phyloP scores from a whole-genome alignment of 2,797 vertebrate species.

The Nothura maculosa region DNA sequence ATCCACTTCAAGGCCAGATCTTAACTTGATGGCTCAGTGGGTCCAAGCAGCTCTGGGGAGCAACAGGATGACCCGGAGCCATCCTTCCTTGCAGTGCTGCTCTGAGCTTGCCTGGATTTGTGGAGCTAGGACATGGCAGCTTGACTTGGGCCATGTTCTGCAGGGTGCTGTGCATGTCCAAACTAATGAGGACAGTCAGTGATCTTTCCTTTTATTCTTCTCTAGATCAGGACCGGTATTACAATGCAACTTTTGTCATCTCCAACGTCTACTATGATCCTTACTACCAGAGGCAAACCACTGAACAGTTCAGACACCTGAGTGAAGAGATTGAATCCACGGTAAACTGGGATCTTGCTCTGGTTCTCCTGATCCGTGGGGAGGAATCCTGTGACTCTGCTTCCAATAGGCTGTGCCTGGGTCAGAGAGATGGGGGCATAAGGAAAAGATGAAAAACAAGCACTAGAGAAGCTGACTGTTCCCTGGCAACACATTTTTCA shows the following conservation, averaged over 20 bases:
- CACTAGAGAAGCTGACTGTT: neutral
- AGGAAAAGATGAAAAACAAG: neutral
- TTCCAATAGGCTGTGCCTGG: neutral
- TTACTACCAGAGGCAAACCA: constrained; percentile 70
- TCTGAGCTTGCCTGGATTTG: neutral
- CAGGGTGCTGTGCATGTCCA: neutral
- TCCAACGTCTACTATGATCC: constrained; percentile 62
- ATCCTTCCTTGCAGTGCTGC: neutral
- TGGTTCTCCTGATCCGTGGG: neutral
- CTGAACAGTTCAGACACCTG: constrained; percentile 65
- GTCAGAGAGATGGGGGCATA: neutral
- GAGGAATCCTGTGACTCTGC: neutral
- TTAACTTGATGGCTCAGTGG: neutral
- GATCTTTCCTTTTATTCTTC: neutral
- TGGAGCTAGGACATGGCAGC: neutral
- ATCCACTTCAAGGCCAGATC: fast-evolving
- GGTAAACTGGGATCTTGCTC: constrained; percentile 64
- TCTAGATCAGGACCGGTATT: constrained; percentile 79
- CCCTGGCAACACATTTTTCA: neutral
- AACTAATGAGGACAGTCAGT: neutral
- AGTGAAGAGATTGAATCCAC: constrained; percentile 67
- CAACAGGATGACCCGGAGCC: neutral
- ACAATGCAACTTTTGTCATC: constrained; percentile 72
- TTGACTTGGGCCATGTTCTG: neutral
- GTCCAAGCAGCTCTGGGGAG: neutral